Conservation (phyloP, 2,797 vertebrate species). For the Hoplostethus atlanticus region DNA sequence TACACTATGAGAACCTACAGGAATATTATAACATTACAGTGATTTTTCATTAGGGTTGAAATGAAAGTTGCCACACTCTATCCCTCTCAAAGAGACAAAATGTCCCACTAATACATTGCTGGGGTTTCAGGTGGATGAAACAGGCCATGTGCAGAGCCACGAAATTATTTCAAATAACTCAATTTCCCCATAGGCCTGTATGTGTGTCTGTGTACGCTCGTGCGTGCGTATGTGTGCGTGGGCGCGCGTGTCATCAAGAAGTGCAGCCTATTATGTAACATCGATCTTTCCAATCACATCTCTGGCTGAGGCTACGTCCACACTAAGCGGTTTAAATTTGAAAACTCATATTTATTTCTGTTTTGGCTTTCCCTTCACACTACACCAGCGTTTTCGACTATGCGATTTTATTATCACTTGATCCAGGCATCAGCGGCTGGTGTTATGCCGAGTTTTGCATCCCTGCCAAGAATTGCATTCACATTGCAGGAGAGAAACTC, state of each 20-base stretch:
- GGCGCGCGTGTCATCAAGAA: not conserved
- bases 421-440: too few species aligned
- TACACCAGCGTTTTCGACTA: too few species aligned
- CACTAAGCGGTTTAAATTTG: too few species aligned
- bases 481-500: too few species aligned
- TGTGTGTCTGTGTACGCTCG: constrained; percentile 21
- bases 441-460: too few species aligned
- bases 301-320: constrained; percentile 24
- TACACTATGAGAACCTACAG: not conserved
- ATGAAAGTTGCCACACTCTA: constrained; percentile 3
- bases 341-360: too few species aligned
- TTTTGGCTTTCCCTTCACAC: too few species aligned
- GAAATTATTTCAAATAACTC: constrained; percentile 34
- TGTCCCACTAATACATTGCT: constrained; percentile 17
- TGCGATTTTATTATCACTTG: too few species aligned
- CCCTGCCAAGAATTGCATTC: too few species aligned
- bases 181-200: constrained; percentile 32
- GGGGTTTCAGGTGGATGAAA: constrained; percentile 35
- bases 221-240: constrained; percentile 9
- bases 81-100: not conserved
- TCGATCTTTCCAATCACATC: constrained; percentile 66
- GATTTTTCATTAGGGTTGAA: constrained; percentile 9
- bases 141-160: constrained; percentile 9
- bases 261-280: constrained; percentile 72
- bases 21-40: constrained; percentile 19